These are phyloP conservation scores for Cataglyphis albicans DNA, from an alignment of 2,888 invertebrate species.

Conservation along the genomic window DNA sequence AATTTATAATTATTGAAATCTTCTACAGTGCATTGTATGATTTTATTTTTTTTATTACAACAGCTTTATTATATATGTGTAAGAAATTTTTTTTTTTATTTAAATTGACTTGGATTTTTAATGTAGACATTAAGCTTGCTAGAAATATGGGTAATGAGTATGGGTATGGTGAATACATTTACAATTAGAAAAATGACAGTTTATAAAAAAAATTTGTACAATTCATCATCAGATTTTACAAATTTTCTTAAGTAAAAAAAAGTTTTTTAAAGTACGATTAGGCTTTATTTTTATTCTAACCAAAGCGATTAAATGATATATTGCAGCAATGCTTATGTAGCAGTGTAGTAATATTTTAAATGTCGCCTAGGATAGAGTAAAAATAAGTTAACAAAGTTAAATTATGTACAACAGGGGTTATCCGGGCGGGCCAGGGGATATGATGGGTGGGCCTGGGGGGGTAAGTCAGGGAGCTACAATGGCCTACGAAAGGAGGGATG, in stretches of 20 bases:
- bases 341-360: constrained; percentile 25
- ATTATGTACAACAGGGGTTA: constrained; percentile 73
- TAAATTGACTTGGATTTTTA: constrained; percentile 10
- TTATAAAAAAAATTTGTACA: constrained; percentile 1
- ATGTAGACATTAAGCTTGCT: not conserved
- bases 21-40: constrained; percentile 21
- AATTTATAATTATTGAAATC: constrained; percentile 1
- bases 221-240: not conserved
- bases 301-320: constrained; percentile 27
- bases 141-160: not conserved
- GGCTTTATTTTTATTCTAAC: constrained; percentile 72
- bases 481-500: constrained; percentile 68
- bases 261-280: not conserved
- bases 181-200: not conserved
- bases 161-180: not conserved
- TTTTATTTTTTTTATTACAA: constrained; percentile 39
- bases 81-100: constrained; percentile 38
- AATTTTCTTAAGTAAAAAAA: not conserved
- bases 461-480: constrained; percentile 71
- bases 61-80: constrained; percentile 19
- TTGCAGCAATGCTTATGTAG: constrained; percentile 44
- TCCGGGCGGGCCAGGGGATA: constrained; percentile 73
- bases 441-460: constrained; percentile 75
- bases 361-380: constrained; percentile 66
- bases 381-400: constrained; percentile 71